A percentile compares a stretch with the other conserved stretches of the same genome.
phyloP scores from a whole-genome alignment of 2,888 invertebrate species.

The Amphiduros pacificus region DNA sequence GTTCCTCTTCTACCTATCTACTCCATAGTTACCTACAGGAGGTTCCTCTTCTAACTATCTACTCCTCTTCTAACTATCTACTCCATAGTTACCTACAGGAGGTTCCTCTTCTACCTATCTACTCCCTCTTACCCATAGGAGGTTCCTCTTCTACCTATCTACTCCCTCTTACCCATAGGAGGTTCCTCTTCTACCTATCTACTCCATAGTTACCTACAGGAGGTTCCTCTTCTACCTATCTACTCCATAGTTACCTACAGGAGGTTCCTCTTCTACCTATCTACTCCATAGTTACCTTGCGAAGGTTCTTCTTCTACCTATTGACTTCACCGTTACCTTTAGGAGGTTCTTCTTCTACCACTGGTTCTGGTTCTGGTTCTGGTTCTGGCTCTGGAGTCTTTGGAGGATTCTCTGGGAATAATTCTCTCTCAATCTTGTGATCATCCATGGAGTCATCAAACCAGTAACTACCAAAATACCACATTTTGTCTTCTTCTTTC shows the following conservation, averaged over 20 bases:
- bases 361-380: not conserved
- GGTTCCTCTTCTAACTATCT: no score
- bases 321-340: not conserved
- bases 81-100: no score
- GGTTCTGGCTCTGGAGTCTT: not conserved
- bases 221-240: not conserved
- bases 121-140: no score
- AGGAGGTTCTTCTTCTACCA: not conserved
- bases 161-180: no score
- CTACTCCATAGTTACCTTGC: no score
- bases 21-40: no score
- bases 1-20: no score
- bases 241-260: not conserved
- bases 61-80: no score
- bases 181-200: no score
- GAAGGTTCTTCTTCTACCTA: no score
- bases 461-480: constrained; percentile 33
- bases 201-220: not conserved
- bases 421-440: constrained; percentile 35
- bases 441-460: constrained; percentile 43
- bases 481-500: not conserved
- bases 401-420: not conserved
- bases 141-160: no score
- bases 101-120: no score
- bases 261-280: not conserved